Percentiles rank a stretch among this genome's conserved stretches.
Evolutionary conservation across 1,140 invertebrate genomes (phyloP).

Genomic region (Drosophila mojavensis): DNA sequence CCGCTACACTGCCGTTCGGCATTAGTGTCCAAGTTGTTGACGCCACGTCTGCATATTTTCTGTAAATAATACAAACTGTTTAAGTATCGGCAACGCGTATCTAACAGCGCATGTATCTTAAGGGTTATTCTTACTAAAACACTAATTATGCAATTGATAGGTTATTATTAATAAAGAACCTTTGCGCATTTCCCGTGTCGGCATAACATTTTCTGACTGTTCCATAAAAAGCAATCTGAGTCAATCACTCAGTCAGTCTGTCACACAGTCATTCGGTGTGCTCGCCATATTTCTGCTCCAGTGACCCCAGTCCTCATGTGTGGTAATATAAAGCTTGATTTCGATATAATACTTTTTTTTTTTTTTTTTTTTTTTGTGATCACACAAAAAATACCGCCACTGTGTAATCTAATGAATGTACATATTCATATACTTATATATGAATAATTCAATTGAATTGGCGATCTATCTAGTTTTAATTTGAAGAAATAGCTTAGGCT

Average conservation of each 20-base stretch:
- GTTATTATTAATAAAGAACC: background rate
- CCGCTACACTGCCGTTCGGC: background rate
- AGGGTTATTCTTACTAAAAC: background rate
- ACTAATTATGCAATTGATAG: background rate
- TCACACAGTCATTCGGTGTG: background rate
- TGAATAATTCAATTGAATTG: background rate
- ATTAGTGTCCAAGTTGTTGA: background rate
- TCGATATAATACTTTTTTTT: slow-evolving; percentile 22
- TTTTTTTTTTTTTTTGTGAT: slow-evolving; percentile 6
- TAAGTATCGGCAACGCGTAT: no score
- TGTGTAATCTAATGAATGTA: background rate
- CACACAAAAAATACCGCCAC: slow-evolving; percentile 23
- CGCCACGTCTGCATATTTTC: no score
- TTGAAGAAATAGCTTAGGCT: no score
- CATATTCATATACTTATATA: background rate
- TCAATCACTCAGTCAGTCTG: background rate
- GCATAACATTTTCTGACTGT: background rate
- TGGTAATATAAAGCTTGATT: slow-evolving; percentile 38
- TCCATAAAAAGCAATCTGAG: slow-evolving; percentile 41
- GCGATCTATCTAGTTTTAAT: no score
- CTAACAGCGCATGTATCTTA: background rate
- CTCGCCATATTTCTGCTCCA: slow-evolving; percentile 58
- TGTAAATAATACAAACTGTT: no score
- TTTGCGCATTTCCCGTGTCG: background rate
- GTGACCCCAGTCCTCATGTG: slow-evolving; percentile 20